Conservation (phyloP, 2,113 vertebrate species). For the Zeus faber region DNA sequence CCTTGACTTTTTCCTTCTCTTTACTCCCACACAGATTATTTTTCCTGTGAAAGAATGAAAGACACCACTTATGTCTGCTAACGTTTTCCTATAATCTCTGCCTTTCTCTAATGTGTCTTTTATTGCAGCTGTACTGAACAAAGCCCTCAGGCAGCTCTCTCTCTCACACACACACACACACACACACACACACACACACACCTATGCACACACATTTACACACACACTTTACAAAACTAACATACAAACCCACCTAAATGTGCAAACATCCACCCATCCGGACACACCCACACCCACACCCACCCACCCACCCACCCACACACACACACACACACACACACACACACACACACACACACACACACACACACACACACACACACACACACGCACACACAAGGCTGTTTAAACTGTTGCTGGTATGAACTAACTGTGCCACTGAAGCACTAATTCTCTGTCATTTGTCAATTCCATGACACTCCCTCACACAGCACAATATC, state of each 20-base stretch:
- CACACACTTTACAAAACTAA: no score
- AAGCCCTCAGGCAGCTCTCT: constrained; percentile 47
- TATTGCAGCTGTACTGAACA: constrained; percentile 67
- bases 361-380: constrained; percentile 1
- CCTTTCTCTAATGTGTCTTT: constrained; percentile 71
- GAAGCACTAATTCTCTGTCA: constrained; percentile 32
- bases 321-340: constrained; percentile 1
- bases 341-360: not conserved
- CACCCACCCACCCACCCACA: not conserved
- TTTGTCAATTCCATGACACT: constrained; percentile 53
- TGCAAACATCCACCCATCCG: constrained; percentile 11
- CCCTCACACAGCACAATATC: constrained; percentile 51
- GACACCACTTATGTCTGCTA: constrained; percentile 56
- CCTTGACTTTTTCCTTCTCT: no score
- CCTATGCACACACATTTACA: constrained; percentile 3
- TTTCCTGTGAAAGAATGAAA: constrained; percentile 8
- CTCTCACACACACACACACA: not conserved
- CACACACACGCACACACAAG: constrained; percentile 15
- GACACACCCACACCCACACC: not conserved
- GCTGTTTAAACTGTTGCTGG: constrained; percentile 8
- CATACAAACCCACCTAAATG: not conserved
- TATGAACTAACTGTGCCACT: constrained; percentile 28
- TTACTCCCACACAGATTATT: constrained; percentile 49
- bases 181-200: constrained; percentile 14
- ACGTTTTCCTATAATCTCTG: constrained; percentile 58